These are phyloP conservation scores for Neotoma lepida DNA, from an alignment of 2,113 vertebrate genomes.

Conservation along the genomic window DNA sequence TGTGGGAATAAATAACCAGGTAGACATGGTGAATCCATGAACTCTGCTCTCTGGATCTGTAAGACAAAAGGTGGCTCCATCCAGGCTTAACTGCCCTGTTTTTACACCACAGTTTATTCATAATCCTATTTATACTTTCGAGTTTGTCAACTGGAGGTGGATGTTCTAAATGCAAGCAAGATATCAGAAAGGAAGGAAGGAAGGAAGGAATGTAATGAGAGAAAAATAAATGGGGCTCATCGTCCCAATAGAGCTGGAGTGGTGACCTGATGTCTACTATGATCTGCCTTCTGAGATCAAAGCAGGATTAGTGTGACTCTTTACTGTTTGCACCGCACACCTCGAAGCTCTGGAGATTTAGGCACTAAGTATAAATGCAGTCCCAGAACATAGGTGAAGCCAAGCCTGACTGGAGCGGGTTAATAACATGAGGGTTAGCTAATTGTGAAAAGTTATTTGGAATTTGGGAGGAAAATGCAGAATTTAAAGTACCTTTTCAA, in stretches of 20 bases:
- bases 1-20: slow-evolving; percentile 63
- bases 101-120: slow-evolving; percentile 42
- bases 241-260: slow-evolving; percentile 32
- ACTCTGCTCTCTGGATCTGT: slow-evolving; percentile 5
- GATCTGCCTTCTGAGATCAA: slow-evolving; percentile 57
- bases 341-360: neutral
- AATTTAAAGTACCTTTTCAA: slow-evolving; percentile 20
- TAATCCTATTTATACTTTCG: slow-evolving; percentile 40
- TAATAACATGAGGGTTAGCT: neutral
- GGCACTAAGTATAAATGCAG: neutral
- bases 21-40: slow-evolving; percentile 6
- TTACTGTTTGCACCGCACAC: slow-evolving; percentile 41
- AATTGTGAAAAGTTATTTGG: slow-evolving; percentile 55
- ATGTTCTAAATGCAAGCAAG: neutral
- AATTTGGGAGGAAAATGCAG: slow-evolving; percentile 11
- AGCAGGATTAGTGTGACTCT: slow-evolving; percentile 59
- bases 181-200: neutral
- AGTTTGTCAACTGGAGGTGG: slow-evolving; percentile 68
- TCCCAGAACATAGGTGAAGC: neutral
- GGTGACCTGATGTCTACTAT: slow-evolving; percentile 55
- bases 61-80: slow-evolving; percentile 37
- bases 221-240: neutral
- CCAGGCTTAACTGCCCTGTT: neutral
- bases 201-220: too few species aligned
- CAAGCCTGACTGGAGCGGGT: neutral